Conservation (phyloP, 2,797 vertebrate genomes). For the Distichodus sexfasciatus region DNA sequence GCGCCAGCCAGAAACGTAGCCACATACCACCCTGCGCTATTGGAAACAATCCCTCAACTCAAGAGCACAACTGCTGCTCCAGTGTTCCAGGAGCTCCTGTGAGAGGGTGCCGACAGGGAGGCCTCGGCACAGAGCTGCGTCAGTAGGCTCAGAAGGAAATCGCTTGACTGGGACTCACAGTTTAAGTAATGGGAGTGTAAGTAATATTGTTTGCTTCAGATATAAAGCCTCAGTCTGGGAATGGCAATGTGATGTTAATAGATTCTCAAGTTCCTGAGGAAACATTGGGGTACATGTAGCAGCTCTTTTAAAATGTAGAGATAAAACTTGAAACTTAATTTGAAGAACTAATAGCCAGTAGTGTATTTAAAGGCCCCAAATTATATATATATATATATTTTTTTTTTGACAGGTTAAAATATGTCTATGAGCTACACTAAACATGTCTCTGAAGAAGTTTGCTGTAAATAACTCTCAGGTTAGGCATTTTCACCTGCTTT, state of each 20-base stretch:
- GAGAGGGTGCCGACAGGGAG: constrained; percentile 7
- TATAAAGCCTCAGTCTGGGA: neutral
- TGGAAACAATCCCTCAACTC: constrained; percentile 44
- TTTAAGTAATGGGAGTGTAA: neutral
- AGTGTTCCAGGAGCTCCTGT: constrained; percentile 7
- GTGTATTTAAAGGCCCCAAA: too few species aligned
- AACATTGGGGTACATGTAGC: neutral
- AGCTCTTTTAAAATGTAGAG: too few species aligned
- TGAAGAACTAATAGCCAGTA: too few species aligned
- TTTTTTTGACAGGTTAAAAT: too few species aligned
- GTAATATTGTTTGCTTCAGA: neutral
- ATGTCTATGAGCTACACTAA: too few species aligned
- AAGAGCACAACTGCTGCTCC: constrained; percentile 17
- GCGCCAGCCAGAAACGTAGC: constrained; percentile 40
- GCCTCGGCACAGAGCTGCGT: neutral
- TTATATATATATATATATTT: too few species aligned
- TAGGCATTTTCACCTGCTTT: too few species aligned
- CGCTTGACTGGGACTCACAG: neutral
- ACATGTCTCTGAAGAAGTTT: too few species aligned
- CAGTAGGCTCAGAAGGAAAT: neutral
- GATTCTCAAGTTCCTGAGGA: neutral
- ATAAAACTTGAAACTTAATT: too few species aligned
- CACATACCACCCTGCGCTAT: constrained; percentile 30
- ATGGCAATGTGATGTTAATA: neutral
- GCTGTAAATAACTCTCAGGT: too few species aligned